Base-by-base conservation (phyloP, 2,888 invertebrate species). In the Morpho helenor region DNA sequence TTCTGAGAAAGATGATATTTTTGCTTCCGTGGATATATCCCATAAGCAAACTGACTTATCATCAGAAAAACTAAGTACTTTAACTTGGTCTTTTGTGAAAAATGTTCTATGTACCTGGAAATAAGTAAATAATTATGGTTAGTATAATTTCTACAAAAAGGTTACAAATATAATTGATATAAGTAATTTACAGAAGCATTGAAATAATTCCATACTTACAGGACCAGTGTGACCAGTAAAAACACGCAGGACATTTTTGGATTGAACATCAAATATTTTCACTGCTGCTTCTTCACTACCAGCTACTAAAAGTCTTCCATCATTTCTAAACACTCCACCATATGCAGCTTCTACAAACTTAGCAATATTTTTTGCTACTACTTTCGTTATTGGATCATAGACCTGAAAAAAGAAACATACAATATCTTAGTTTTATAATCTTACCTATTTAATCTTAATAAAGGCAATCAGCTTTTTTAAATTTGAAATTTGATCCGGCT, bases 251-350 rank as follows among this genome's bases (percentile, higher is more conserved):
- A 96, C 92, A 76, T 94, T 95, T 76, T 96, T 97, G 3, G 95
- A 95, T 9, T 94, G 92, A 0, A 96, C 94, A 88, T 99, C 97
- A 89, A 98, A 99, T 3, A 99, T 84, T 80, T 96, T 95, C 0
- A 99, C 94, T 52, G 93, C 92, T 2, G 94, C 93, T 79, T 99
- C 98, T 73, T 98, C 97, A 71, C 98, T 96, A 0, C 99, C 99
- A 31, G 96, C 96, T 60, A 96, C 95, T 7, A 98, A 73, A n/a
- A 98, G 85, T 55, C 93, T 92, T 0, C 97, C 97, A 87, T 97
- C 97, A 54, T 92, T 92, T 49, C 97, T 92, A 74, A 97, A 97
- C 10, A 93, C 92, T 0, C 94, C 97, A n/a, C 97, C 97, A 76
- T 95, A 97, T 0, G 97, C 97, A 57, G 93, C 93, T 79, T 96